Base-by-base conservation (phyloP, 1,140 invertebrate species). In the Drosophila biarmipes region DNA sequence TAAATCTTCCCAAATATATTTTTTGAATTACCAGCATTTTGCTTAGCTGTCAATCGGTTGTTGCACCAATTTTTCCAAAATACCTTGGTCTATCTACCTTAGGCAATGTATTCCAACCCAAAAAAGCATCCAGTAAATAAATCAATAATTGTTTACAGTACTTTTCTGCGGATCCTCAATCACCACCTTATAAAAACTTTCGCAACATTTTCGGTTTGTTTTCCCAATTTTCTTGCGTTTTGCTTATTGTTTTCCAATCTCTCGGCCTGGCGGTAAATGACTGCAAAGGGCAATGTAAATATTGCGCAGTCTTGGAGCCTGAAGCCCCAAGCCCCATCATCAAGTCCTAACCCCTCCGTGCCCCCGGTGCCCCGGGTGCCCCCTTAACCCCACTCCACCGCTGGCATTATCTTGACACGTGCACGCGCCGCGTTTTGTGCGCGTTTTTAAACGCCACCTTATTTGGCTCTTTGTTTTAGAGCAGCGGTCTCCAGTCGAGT, bases 371-470 rank as follows among this genome's bases (percentile, higher is more conserved):
- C n/a, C 17, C 55, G 29, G 17, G 1, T 0, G 8, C n/a, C 17
- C 15, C 4, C 17, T 19, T 1, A 37, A 34, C 5, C 24, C 24
- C 24, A n/a, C n/a, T n/a, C 24, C 0, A 14, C 31, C n/a, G 17
- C 21, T 12, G 14, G 62, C 14, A 31, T 48, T 27, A 71, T 56
- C 53, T 71, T 69, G 55, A 71, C 80, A 85, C 80, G 80, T 84
- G 80, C 80, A 73, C 61, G 69, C 53, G 54, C 48, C 68, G 71
- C 56, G 78, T 73, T 81, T 78, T 64, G 45, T 48, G 69, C 43
- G 73, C 69, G 55, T 42, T 74, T 81, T 69, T 43, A 82, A 82
- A 78, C 80, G 64, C 64, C 59, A 58, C 80, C 80, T 48, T 85
- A 84, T 84, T 85, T 80, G 80, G 67, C 40, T 34, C 52, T 71